Evolutionary conservation across 2,113 vertebrate genomes (phyloP), one percentile per base, ranked within the genome.

Genomic region (Trochalopteron elliotii): DNA sequence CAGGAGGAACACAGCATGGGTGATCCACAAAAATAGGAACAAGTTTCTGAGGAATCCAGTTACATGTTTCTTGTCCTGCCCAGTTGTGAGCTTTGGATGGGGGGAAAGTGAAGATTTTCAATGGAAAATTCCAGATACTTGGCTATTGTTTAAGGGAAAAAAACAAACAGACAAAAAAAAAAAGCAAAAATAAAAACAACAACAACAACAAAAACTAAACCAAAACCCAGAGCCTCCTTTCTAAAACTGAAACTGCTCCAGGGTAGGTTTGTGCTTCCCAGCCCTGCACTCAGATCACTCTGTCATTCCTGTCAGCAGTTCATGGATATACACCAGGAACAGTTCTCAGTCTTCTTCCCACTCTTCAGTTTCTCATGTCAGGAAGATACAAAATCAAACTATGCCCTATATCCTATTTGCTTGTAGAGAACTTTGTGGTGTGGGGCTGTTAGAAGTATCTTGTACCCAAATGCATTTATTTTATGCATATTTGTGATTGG

Each of bases 171-270:
- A 40, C 40, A 40, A 40, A 40, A 11, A 40, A 40, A 40, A 42
- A 42, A 42, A 42, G 6, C 40, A 15, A 42, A 11, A 1, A n/a
- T n/a, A n/a, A 1, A 18, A 21, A 52, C 15, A 0, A 0, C 9
- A 39, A 39, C 37, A 39, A 39, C n/a, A 39, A 39, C 37, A 39
- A 39, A 39, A 39, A 39, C n/a, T n/a, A n/a, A n/a, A n/a, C n/a
- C n/a, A n/a, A 45, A 45, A 11, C 25, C 8, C 40, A 42, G 31
- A 61, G 2, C 4, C 20, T 67, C 12, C n/a, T 4, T 75, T 50
- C 56, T 39, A 14, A 40, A 72, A 22, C 5, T 18, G 28, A 27
- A 15, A 5, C 3, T 28, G 10, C 39, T 49, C 70, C 14, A 37
- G 59, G 53, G 37, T 2, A 14, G 25, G 15, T 44, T 68, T 71